Conservation (phyloP, 2,888 invertebrate species). For the Apamea monoglypha region DNA sequence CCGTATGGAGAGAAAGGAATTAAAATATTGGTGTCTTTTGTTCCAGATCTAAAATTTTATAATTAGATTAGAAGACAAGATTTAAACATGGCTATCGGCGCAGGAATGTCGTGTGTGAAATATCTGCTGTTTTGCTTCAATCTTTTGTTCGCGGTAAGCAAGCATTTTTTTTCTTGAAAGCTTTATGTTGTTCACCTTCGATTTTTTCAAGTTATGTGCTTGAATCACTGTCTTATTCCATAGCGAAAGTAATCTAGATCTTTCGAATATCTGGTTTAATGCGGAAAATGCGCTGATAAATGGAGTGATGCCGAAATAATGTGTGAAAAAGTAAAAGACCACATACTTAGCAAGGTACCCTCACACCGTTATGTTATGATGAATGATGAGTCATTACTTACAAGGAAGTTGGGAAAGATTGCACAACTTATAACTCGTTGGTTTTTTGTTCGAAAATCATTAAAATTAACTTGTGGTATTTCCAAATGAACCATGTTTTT, state of each 20-base stretch:
- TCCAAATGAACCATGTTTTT: neutral
- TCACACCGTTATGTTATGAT: slow-evolving; percentile 17
- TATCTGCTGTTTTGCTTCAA: slow-evolving; percentile 97
- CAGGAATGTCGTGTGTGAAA: slow-evolving; percentile 96
- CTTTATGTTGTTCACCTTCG: slow-evolving; percentile 54
- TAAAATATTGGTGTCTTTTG: slow-evolving; percentile 76
- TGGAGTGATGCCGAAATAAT: neutral
- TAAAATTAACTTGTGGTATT: neutral
- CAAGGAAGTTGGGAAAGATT: slow-evolving; percentile 34
- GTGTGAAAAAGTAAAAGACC: slow-evolving; percentile 26
- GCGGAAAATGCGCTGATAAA: too few relatives aligned
- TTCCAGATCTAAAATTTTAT: slow-evolving; percentile 80
- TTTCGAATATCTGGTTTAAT: neutral
- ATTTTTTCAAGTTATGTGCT: slow-evolving; percentile 40
- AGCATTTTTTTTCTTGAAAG: slow-evolving; percentile 78
- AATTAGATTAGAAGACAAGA: slow-evolving; percentile 76
- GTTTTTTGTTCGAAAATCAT: neutral
- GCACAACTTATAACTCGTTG: slow-evolving; percentile 38
- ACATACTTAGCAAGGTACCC: slow-evolving; percentile 8
- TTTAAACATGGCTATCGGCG: slow-evolving; percentile 93
- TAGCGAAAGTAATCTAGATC: slow-evolving; percentile 4
- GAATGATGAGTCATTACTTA: slow-evolving; percentile 33
- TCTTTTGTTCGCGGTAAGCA: slow-evolving; percentile 95
- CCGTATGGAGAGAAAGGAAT: slow-evolving; percentile 66
- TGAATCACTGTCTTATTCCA: neutral